These are phyloP conservation scores for Potamarius usumacintae DNA, from an alignment of 2,113 vertebrate genomes.

Conservation along the genomic window DNA sequence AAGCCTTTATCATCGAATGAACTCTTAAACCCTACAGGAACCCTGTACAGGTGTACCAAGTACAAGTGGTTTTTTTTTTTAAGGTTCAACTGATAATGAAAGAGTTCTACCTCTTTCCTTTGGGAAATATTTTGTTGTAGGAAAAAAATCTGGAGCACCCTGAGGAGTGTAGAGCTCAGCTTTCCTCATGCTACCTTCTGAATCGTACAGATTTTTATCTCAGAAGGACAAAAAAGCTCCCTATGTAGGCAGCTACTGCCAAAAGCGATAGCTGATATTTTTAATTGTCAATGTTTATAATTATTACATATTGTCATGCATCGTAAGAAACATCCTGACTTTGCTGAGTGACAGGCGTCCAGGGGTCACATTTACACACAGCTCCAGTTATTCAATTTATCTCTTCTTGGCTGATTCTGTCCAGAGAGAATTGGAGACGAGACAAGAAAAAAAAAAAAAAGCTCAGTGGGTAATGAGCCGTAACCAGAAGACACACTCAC, in stretches of 20 bases:
- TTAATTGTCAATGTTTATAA: background rate
- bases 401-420: conserved; percentile 63
- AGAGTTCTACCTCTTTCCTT: background rate
- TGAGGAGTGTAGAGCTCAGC: background rate
- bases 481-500: conserved; percentile 47
- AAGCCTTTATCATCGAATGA: background rate
- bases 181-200: background rate
- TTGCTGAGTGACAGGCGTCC: background rate
- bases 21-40: background rate
- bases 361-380: conserved; percentile 37
- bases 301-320: background rate
- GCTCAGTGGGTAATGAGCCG: conserved; percentile 70
- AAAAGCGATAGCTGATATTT: too few species aligned
- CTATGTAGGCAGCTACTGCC: background rate
- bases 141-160: background rate
- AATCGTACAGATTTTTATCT: background rate
- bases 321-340: background rate
- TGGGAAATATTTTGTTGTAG: background rate
- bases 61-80: too few species aligned
- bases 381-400: conserved; percentile 62
- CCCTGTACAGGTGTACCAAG: background rate
- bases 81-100: background rate
- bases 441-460: conserved; percentile 54
- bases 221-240: background rate
- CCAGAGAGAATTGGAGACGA: conserved; percentile 65